A percentile compares a stretch with the other conserved stretches of the same genome.
These are phyloP conservation scores for Atta texana DNA, from an alignment of 1,140 invertebrate species.

Conservation along the genomic window DNA sequence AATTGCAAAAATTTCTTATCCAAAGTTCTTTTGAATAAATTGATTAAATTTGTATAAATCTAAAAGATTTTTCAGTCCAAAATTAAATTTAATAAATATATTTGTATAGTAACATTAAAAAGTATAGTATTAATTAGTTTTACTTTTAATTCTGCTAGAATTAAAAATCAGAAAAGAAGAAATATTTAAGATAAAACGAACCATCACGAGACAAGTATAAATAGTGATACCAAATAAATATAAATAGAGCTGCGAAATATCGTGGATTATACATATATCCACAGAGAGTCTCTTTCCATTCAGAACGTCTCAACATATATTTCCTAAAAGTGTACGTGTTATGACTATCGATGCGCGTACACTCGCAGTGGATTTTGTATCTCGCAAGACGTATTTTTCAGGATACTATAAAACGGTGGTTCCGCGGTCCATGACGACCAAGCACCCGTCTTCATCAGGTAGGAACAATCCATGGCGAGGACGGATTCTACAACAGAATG, in stretches of 20 bases:
- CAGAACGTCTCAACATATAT: neutral
- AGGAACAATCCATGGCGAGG: conserved; percentile 82
- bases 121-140: neutral
- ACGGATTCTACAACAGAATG: conserved; percentile 61
- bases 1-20: neutral
- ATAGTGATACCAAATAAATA: conserved; percentile 67
- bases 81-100: neutral
- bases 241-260: conserved; percentile 18
- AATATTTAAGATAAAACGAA: conserved; percentile 11
- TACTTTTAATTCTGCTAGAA: neutral
- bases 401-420: conserved; percentile 80
- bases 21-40: neutral
- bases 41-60: neutral
- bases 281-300: neutral
- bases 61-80: neutral
- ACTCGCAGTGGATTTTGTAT: conserved; percentile 80
- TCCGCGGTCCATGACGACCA: conserved; percentile 77
- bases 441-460: conserved; percentile 77
- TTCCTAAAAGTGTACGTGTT: neutral
- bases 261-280: neutral
- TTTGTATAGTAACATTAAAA: neutral
- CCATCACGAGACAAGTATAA: conserved; percentile 51
- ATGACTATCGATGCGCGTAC: conserved; percentile 68
- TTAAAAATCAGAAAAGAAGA: conserved; percentile 8
- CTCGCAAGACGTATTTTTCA: conserved; percentile 76